Conservation (phyloP, 1,140 invertebrate genomes). For the Brachionus calyciflorus region DNA sequence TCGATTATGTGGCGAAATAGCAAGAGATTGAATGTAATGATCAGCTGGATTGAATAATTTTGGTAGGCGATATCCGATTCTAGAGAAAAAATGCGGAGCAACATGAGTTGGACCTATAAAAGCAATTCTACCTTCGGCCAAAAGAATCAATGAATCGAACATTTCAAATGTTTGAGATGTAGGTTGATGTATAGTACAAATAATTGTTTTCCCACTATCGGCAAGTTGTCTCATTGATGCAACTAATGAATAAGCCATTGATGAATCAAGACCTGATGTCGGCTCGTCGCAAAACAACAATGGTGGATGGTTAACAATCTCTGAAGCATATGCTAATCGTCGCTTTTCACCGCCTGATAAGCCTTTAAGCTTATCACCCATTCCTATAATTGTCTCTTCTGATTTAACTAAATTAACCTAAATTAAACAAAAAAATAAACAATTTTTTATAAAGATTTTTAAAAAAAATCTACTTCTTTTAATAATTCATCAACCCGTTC, state of each 20-base stretch:
- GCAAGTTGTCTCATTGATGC: constrained; percentile 72
- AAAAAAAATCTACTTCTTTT: constrained; percentile 60
- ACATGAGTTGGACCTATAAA: constrained; percentile 78
- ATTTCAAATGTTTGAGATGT: constrained; percentile 89
- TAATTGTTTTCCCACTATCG: constrained; percentile 80
- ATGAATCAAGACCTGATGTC: constrained; percentile 82
- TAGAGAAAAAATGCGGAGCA: constrained; percentile 61
- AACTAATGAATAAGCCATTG: constrained; percentile 86
- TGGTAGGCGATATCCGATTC: constrained; percentile 62
- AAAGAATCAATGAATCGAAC: constrained; percentile 69
- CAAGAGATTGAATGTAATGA: constrained; percentile 83
- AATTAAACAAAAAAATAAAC: background rate
- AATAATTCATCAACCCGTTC: constrained; percentile 84
- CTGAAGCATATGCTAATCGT: too few relatives aligned
- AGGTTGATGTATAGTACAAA: constrained; percentile 94
- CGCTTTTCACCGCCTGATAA: constrained; percentile 96
- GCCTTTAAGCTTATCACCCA: constrained; percentile 79
- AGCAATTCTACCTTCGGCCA: constrained; percentile 66
- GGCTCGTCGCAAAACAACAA: constrained; percentile 96
- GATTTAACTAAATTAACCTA: too few relatives aligned
- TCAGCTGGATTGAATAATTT: constrained; percentile 90
- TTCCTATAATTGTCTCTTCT: too few relatives aligned
- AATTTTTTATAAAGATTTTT: too few relatives aligned
- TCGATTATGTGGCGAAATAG: constrained; percentile 78
- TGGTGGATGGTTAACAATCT: constrained; percentile 80